Percentiles rank a stretch among this genome's conserved stretches.
These are phyloP conservation scores for Heliconius congener DNA, from an alignment of 1,140 invertebrate genomes.

Conservation along the genomic window DNA sequence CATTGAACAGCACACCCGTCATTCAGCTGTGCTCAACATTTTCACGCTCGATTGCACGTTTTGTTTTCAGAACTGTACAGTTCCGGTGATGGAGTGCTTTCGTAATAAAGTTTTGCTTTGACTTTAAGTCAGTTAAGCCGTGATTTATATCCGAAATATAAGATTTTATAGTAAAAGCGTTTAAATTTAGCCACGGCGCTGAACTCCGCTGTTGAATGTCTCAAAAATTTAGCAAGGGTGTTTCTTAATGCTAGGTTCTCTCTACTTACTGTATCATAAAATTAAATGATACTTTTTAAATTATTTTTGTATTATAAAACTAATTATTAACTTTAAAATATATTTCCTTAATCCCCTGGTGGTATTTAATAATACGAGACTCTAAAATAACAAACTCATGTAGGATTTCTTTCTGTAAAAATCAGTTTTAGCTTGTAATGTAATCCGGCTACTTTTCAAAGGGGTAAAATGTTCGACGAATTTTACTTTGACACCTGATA, in stretches of 20 bases:
- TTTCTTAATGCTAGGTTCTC: too few species aligned
- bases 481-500: slow-evolving; percentile 2
- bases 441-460: neutral
- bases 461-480: slow-evolving; percentile 4
- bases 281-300: too few species aligned
- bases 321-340: too few species aligned
- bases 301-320: too few species aligned
- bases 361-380: neutral
- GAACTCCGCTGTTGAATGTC: too few species aligned
- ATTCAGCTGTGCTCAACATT: slow-evolving; percentile 40
- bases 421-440: neutral
- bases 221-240: too few species aligned
- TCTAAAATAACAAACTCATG: neutral
- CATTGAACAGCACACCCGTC: slow-evolving; percentile 21
- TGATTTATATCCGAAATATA: neutral
- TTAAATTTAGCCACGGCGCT: too few species aligned
- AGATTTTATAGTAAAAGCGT: neutral
- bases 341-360: too few species aligned
- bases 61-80: slow-evolving; percentile 33
- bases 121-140: neutral
- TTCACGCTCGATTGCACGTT: slow-evolving; percentile 39
- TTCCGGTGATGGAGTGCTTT: slow-evolving; percentile 32
- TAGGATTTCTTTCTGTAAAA: slow-evolving; percentile 9
- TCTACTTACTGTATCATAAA: too few species aligned
- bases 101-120: slow-evolving; percentile 23